Conservation (phyloP, 2,113 vertebrate species). For the Ailurus styani region DNA sequence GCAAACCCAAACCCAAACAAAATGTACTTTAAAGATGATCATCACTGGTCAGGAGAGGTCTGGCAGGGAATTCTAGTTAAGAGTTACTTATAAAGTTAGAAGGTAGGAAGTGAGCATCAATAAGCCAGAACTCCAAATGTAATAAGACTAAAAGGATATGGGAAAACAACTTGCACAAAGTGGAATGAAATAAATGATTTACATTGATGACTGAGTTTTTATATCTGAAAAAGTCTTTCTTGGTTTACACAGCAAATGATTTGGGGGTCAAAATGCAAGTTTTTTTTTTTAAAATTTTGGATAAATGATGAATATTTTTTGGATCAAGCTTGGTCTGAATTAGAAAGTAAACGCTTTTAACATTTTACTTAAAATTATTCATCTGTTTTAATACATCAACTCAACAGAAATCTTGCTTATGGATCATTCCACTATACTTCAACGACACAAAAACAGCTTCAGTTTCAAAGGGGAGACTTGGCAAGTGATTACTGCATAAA, state of each 20-base stretch:
- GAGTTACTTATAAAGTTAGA: constrained; percentile 48
- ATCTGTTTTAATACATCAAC: constrained; percentile 65
- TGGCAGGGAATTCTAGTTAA: constrained; percentile 52
- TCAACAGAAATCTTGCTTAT: constrained; percentile 70
- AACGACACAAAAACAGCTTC: constrained; percentile 68
- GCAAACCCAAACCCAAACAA: background rate
- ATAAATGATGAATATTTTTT: constrained; percentile 52
- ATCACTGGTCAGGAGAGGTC: constrained; percentile 57
- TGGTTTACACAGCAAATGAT: constrained; percentile 34
- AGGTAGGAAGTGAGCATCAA: constrained; percentile 62
- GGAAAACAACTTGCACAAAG: constrained; percentile 47
- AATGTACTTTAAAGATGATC: background rate
- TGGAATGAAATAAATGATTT: constrained; percentile 33
- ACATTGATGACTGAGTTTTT: constrained; percentile 6
- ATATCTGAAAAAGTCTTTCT: background rate
- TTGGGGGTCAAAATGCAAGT: constrained; percentile 1
- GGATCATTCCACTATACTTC: constrained; percentile 56
- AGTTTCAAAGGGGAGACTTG: constrained; percentile 71
- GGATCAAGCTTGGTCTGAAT: constrained; percentile 41
- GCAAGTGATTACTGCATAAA: constrained; percentile 63
- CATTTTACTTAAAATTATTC: constrained; percentile 67
- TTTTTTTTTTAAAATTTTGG: constrained; percentile 24
- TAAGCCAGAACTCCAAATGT: constrained; percentile 10
- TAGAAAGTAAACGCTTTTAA: constrained; percentile 69
- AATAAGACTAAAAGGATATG: constrained; percentile 55